phyloP scores from a whole-genome alignment of 2,113 vertebrate species.

The Clupea harengus region DNA sequence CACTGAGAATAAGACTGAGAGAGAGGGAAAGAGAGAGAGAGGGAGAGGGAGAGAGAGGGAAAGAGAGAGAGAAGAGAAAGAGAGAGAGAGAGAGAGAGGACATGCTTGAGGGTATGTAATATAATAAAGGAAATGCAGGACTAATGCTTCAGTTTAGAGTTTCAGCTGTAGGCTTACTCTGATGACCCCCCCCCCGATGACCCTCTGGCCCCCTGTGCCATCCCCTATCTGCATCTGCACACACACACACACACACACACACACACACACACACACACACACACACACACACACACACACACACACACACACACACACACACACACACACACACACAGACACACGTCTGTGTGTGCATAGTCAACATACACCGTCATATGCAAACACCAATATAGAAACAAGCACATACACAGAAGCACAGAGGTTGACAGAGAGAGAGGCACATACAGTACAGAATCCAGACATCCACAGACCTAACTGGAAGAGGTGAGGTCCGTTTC shows the following conservation, averaged over 20 bases:
- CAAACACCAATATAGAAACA: too few relatives aligned
- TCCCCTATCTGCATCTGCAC: background rate
- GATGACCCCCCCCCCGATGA: too few relatives aligned
- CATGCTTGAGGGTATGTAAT: background rate
- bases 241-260: constrained; percentile 18
- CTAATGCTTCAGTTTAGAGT: too few relatives aligned
- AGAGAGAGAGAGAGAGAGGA: constrained; percentile 16
- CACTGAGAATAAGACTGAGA: too few relatives aligned
- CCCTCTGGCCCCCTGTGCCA: too few relatives aligned
- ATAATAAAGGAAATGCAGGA: too few relatives aligned
- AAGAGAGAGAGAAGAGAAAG: too few relatives aligned
- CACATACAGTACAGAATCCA: background rate
- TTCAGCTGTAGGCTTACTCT: too few relatives aligned
- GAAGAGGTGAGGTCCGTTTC: background rate
- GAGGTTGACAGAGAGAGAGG: background rate
- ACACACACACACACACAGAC: constrained; percentile 24
- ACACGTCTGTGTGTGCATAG: background rate
- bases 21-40: too few relatives aligned
- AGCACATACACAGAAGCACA: background rate
- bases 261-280: constrained; percentile 20
- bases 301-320: constrained; percentile 36
- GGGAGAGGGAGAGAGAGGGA: too few relatives aligned
- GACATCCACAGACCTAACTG: too few relatives aligned
- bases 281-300: constrained; percentile 60
- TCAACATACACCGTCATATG: too few relatives aligned